Evolutionary conservation across 2,113 vertebrate species (phyloP), one percentile per base, ranked within the genome.

Genomic region (Clinocottus analis): DNA sequence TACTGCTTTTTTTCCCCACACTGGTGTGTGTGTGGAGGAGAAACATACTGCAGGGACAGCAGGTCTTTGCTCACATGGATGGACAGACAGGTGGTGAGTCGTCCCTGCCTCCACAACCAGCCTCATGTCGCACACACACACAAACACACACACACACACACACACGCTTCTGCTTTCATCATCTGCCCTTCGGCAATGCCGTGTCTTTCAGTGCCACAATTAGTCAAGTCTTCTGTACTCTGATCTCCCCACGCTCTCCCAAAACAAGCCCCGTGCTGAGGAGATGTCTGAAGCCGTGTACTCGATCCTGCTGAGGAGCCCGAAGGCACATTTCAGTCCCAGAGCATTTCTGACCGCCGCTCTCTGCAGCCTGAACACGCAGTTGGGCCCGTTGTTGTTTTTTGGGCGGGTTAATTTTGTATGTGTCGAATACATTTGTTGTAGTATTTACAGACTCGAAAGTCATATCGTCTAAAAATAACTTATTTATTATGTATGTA

Each of bases 61-160:
- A 77, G 80, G 85, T 47, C 70, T 82, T 86, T 85, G 59, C 78
- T 84, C 80, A 87, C 80, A 80, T 84, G 84, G 71, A 53, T 86
- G 81, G 87, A 80, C 79, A 77, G 75, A 47, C 72, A 69, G 82
- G 80, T 85, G 73, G 70, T 68, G 61, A 85, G 55, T 72, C 73
- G 63, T 76, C 72, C 63, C 70, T 43, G 62, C 74, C 35, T 86
- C 71, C 41, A 43, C 74, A 21, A 74, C 51, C 72, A 77, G 72
- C 78, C 79, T 85, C 27, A 47, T 67, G 65, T 80, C 6, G 9
- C 79, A 73, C 43, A 8, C 79, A 17, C 53, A 80, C 43, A 72
- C 78, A 66, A 69, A 43, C 75, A 49, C 78, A 66, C 75, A 43
- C 78, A 66, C 69, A 39, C 72, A 49, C 78, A 63, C 72, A 39